A percentile compares a stretch with the other conserved stretches of the same genome.
These are phyloP conservation scores for Metalampra italica DNA, from an alignment of 2,888 invertebrate species.

Conservation along the genomic window DNA sequence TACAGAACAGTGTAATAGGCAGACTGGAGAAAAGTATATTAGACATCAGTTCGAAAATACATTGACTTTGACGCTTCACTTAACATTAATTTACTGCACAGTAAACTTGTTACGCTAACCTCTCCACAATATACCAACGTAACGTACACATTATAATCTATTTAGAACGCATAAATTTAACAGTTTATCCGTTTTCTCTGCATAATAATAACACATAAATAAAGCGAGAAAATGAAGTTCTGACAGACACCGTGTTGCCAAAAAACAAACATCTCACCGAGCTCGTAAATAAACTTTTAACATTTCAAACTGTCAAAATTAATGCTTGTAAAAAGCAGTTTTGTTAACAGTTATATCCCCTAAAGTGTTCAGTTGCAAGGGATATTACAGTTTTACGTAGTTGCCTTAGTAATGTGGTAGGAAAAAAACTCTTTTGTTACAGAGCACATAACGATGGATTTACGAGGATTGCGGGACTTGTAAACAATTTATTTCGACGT, in stretches of 20 bases:
- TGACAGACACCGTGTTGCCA: slow-evolving; percentile 1
- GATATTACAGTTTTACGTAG: not conserved
- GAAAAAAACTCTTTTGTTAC: slow-evolving; percentile 9
- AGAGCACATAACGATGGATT: slow-evolving; percentile 19
- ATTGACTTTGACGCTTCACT: too few species aligned
- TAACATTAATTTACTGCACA: too few species aligned
- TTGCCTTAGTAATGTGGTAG: not conserved
- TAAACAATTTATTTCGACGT: slow-evolving; percentile 13
- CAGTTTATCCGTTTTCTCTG: not conserved
- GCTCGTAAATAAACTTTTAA: slow-evolving; percentile 5
- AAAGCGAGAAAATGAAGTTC: not conserved
- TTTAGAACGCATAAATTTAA: not conserved
- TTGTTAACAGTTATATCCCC: not conserved
- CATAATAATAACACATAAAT: not conserved
- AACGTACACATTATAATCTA: not conserved
- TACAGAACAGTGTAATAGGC: too few species aligned
- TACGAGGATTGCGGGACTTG: slow-evolving; percentile 11
- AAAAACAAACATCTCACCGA: slow-evolving; percentile 9
- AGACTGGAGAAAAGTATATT: too few species aligned
- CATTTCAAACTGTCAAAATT: slow-evolving; percentile 1
- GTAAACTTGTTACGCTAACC: too few species aligned
- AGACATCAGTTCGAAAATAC: too few species aligned
- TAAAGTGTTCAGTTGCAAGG: not conserved
- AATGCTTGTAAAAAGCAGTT: not conserved
- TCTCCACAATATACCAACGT: too few species aligned